Base-by-base conservation (phyloP, 1,140 invertebrate genomes). In the Drosophila funebris region DNA sequence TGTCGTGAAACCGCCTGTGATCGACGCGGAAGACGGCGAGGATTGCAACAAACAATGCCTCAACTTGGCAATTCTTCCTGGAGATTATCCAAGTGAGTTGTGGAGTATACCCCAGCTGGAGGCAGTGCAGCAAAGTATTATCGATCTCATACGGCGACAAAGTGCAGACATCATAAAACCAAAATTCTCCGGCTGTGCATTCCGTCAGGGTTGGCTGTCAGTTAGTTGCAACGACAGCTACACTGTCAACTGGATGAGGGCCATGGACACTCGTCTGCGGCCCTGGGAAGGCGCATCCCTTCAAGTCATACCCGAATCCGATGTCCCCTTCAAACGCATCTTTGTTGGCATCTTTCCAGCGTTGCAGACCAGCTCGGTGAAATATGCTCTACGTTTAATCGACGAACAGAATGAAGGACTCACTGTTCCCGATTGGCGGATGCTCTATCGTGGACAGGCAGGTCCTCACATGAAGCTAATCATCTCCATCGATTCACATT, bases 241-340 rank as follows among this genome's bases (percentile, higher is more conserved):
- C 56, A 52, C 56, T 22, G 57, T 43, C 0, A 53, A 61, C 27
- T 69, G 66, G 66, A 36, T 69, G 8, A 50, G 29, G 11, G 20
- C 37, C 6, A 53, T 69, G 37, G 66, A 44, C 36, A 61, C 58
- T n/a, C 18, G 39, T 14, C 29, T 69, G 14, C 44, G 58, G 0
- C 66, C 57, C 27, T 62, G 66, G 66, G 66, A 62, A n/a, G 57
- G 66, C 8, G 66, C 57, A 0, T 60, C 56, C 0, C 13, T 69
- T 0, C 43, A 44, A 16, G 57, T 69, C 0, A 24, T 44, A 7
- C 27, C 44, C 11, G 58, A 69, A 31, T 29, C 53, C 3, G 43
- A 58, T 1, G 53, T 58, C 20, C 53, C 41, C 0, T 9, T 31
- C 7, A 39, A 57, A 7, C 31, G 43, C 0, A 16, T 39, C 37